These are phyloP conservation scores for Troilus luridus DNA, from an alignment of 2,888 invertebrate species.

Conservation along the genomic window DNA sequence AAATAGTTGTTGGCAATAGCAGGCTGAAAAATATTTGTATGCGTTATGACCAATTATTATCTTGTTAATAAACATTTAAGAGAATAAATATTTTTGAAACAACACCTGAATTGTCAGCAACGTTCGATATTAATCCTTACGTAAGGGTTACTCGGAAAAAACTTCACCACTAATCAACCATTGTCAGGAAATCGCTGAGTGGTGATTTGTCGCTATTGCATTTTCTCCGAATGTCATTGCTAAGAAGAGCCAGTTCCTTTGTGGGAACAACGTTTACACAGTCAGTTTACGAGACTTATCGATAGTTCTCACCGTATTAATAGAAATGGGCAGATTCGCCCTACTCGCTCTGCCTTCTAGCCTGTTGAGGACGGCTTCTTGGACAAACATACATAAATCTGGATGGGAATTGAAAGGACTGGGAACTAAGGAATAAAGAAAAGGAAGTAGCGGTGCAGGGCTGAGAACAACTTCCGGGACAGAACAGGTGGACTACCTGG, in stretches of 20 bases:
- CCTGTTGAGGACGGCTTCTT: not conserved
- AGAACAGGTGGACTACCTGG: constrained; percentile 29
- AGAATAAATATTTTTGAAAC: not conserved
- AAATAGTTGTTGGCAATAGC: too few species aligned
- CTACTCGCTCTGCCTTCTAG: not conserved
- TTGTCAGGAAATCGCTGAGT: constrained; percentile 18
- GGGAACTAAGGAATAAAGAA: constrained; percentile 13
- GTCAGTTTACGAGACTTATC: not conserved
- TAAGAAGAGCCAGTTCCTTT: not conserved
- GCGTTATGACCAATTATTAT: too few species aligned
- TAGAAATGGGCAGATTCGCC: not conserved
- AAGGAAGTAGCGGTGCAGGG: constrained; percentile 14
- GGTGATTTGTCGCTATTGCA: constrained; percentile 17
- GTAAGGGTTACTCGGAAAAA: constrained; percentile 3
- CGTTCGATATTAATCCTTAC: not conserved
- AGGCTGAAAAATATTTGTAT: too few species aligned
- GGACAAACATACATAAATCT: constrained; percentile 35
- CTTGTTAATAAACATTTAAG: too few species aligned
- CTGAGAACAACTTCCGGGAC: constrained; percentile 10
- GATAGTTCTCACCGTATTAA: not conserved
- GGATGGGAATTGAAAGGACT: not conserved
- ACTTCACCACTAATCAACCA: not conserved
- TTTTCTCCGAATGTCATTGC: not conserved
- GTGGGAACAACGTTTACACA: not conserved
- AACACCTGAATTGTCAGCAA: not conserved